A percentile compares a stretch with the other conserved stretches of the same genome.
phyloP scores from a whole-genome alignment of 2,797 vertebrate species.

The Podarcis lilfordi region DNA sequence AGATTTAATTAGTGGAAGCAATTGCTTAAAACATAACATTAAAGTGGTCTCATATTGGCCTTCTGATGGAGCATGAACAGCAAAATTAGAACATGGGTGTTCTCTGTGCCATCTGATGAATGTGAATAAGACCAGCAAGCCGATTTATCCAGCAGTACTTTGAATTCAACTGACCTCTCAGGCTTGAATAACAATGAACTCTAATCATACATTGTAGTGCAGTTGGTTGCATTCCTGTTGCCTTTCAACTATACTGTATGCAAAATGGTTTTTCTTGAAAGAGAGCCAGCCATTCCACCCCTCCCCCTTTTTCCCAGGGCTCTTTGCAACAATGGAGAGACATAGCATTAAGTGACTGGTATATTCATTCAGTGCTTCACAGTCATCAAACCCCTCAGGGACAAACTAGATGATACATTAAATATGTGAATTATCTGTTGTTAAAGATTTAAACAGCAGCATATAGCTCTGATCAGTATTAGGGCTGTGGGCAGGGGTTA shows the following conservation, averaged over 20 bases:
- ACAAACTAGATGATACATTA: background rate
- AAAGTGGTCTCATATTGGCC: background rate
- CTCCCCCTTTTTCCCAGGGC: background rate
- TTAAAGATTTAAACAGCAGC: too few relatives aligned
- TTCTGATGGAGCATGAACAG: background rate
- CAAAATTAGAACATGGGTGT: background rate
- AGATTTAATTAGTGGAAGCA: background rate
- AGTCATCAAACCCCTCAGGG: background rate
- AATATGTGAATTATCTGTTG: too few relatives aligned
- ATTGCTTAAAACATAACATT: background rate
- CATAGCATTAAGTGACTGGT: background rate
- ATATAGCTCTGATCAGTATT: too few relatives aligned
- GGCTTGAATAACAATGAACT: background rate
- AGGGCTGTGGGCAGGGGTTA: too few relatives aligned
- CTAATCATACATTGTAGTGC: background rate
- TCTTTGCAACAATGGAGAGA: background rate
- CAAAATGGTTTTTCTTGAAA: background rate
- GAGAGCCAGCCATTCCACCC: background rate
- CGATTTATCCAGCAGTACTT: background rate
- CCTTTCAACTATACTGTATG: background rate
- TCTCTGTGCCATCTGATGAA: background rate
- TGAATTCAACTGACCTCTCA: background rate
- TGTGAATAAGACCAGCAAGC: background rate
- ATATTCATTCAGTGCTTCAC: background rate
- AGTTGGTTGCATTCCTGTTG: background rate